phyloP scores from a whole-genome alignment of 2,113 vertebrate genomes.

The Rhea pennata region DNA sequence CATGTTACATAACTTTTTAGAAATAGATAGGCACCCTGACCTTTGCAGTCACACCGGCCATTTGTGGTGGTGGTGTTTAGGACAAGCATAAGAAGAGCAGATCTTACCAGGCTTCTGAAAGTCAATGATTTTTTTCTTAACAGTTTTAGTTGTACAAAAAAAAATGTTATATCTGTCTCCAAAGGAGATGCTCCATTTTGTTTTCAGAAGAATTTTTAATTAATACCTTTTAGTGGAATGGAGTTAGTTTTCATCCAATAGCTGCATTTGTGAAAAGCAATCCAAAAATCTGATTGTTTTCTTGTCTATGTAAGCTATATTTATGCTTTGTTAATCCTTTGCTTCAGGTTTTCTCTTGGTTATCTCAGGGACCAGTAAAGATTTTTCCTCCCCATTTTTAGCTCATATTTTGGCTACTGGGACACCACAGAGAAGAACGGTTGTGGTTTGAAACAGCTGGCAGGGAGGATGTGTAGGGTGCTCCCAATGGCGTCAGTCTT shows the following conservation, averaged over 20 bases:
- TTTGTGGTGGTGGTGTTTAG: neutral
- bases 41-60: neutral
- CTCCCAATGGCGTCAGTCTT: neutral
- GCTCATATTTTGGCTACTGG: neutral
- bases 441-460: neutral
- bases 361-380: neutral
- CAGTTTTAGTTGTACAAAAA: neutral
- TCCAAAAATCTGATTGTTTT: neutral
- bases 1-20: neutral
- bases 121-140: neutral
- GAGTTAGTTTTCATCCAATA: neutral
- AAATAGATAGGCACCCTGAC: neutral
- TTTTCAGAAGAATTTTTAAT: neutral
- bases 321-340: neutral
- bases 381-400: neutral
- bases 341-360: neutral
- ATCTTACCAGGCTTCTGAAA: neutral
- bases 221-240: fast-evolving
- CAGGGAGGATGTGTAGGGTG: neutral
- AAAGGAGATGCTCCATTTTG: neutral
- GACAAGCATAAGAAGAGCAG: neutral
- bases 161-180: neutral
- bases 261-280: neutral
- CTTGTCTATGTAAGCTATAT: fast-evolving
- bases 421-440: neutral